Base-by-base conservation (phyloP, 2,797 vertebrate genomes). In the Scolopax rusticola region DNA sequence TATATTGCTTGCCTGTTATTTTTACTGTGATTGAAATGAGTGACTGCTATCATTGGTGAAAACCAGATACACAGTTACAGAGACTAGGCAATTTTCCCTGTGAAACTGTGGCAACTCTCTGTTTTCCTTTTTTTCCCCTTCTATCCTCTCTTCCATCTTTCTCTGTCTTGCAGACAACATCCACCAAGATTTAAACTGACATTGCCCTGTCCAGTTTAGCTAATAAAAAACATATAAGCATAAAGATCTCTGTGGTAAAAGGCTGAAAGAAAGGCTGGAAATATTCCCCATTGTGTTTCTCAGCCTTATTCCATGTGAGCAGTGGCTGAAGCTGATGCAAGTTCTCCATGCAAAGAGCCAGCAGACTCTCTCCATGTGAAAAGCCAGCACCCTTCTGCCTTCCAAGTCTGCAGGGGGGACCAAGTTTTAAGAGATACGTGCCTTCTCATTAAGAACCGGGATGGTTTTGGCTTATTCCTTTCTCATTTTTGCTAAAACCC, bases 1-100 rank as follows among this genome's bases (percentile, higher is more conserved):
- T 84, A 47, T 67, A 94, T 92, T 89, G 33, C 83, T 82, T 85
- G 48, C 47, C 94, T 89, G 28, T 80, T 92, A 69, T 64, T 95
- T 91, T 92, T 80, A 86, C 48, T 19, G 64, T 76, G 50, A 30
- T 71, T 73, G 69, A 92, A 84, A 71, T 40, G 53, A 78, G 10
- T 65, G 54, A 74, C 53, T 40, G 45, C 64, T 61, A 20, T 61
- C 41, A 63, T 30, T 87, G 88, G 57, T 41, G 61, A 92, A 80
- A 87, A 81, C 8, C 74, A 87, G 50, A 69, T 53, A 71, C 1
- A 74, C 60, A 8, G 50, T 90, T 85, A 74, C 54, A 89, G 18
- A 78, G 40, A 67, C 21, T 4, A 67, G 38, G 33, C 41, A 81
- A 36, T 77, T 71, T 90, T 77, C 68, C 53, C 30, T 40, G 11